Evolutionary conservation across 2,113 vertebrate genomes (phyloP).

Genomic region (Thomomys bottae): DNA sequence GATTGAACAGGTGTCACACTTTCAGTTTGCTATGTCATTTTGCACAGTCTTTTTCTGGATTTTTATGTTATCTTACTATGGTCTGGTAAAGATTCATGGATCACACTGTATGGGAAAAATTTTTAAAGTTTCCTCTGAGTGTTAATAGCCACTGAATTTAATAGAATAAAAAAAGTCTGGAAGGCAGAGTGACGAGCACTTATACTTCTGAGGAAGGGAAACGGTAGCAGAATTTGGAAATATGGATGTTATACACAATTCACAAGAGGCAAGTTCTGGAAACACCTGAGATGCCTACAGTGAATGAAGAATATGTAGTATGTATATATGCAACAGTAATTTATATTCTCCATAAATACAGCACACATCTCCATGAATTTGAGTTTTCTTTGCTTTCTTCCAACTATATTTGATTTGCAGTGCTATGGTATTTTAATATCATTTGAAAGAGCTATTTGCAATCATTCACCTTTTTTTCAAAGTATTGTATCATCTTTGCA

Average conservation of each 20-base stretch:
- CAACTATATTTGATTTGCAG: neutral
- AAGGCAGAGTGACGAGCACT: neutral
- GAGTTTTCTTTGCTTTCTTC: neutral
- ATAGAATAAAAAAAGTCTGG: neutral
- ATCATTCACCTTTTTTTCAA: neutral
- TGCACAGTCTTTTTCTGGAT: neutral
- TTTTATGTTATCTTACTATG: neutral
- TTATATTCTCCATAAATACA: neutral
- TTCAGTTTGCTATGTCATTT: neutral
- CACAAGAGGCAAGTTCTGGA: too few species aligned
- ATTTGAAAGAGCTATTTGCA: neutral
- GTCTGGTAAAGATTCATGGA: neutral
- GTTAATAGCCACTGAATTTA: neutral
- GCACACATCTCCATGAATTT: neutral
- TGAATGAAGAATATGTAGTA: too few species aligned
- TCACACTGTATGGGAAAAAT: neutral
- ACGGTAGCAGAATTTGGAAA: neutral
- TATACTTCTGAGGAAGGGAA: neutral
- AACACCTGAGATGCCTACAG: too few species aligned
- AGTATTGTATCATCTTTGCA: neutral
- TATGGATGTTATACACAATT: neutral
- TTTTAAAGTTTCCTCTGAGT: neutral
- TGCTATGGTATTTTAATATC: neutral
- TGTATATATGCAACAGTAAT: neutral
- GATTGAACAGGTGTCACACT: neutral